A percentile compares a stretch with the other conserved stretches of the same genome.
Evolutionary conservation across 2,797 vertebrate genomes (phyloP).

Genomic region (Danio aesculapii): DNA sequence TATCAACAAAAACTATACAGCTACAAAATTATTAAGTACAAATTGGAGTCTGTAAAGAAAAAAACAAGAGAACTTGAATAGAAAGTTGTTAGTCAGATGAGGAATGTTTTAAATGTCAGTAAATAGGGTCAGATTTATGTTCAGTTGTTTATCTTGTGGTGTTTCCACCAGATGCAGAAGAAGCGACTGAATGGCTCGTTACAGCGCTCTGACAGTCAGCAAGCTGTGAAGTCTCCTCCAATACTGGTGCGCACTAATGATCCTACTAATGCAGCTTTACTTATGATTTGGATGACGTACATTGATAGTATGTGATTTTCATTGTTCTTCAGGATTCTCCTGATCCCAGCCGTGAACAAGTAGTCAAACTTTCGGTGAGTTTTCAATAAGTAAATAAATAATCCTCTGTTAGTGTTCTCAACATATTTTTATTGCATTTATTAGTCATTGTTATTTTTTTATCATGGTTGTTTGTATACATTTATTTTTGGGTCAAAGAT

Average conservation of each 20-base stretch:
- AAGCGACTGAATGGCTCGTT: slow-evolving; percentile 86
- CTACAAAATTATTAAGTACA: too few species aligned
- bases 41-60: too few species aligned
- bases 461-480: too few species aligned
- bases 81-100: not conserved
- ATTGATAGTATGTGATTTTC: not conserved
- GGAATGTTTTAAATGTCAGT: not conserved
- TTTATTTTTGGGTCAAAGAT: too few species aligned
- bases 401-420: too few species aligned
- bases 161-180: slow-evolving; percentile 85
- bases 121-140: not conserved
- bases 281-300: not conserved
- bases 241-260: slow-evolving; percentile 84
- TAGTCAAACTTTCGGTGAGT: slow-evolving; percentile 96
- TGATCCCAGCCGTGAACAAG: slow-evolving; percentile 87
- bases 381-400: not conserved
- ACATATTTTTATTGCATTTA: too few species aligned
- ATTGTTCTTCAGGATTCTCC: slow-evolving; percentile 87
- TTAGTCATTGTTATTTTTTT: too few species aligned
- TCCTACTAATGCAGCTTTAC: not conserved
- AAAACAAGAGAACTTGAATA: not conserved
- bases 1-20: too few species aligned
- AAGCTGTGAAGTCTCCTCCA: slow-evolving; percentile 94
- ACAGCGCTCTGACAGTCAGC: slow-evolving; percentile 91
- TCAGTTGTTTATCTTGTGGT: not conserved